Percentiles rank a stretch among this genome's conserved stretches.
Conservation (phyloP, 2,888 invertebrate species). For the Platycheirus albimanus region DNA sequence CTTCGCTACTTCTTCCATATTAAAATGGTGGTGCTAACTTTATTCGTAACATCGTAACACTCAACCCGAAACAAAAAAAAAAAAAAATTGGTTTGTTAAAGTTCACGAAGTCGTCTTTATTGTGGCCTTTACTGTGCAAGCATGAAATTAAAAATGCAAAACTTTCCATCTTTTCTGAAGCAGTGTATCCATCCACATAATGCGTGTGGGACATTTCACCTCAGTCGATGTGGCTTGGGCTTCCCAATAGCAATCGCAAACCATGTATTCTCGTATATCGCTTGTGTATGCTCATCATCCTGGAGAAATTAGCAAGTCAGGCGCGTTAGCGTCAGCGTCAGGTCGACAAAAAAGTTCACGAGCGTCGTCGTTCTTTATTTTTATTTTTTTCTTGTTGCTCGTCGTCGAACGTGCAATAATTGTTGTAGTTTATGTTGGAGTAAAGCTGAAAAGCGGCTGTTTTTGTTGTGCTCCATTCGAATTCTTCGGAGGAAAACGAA, state of each 20-base stretch:
- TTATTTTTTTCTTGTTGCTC: too few relatives aligned
- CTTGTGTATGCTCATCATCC: constrained; percentile 51
- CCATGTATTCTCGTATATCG: background rate
- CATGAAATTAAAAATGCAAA: constrained; percentile 42
- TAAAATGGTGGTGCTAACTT: too few relatives aligned
- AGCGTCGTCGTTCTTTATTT: constrained; percentile 32
- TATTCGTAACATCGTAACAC: too few relatives aligned
- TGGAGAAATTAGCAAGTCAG: constrained; percentile 64
- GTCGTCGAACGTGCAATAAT: constrained; percentile 9
- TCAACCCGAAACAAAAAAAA: background rate
- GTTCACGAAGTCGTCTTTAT: constrained; percentile 9
- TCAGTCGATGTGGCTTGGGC: background rate
- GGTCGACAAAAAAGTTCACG: constrained; percentile 45
- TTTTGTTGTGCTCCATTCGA: constrained; percentile 26
- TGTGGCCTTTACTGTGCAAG: too few relatives aligned
- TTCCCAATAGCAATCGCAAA: background rate
- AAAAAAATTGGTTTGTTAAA: background rate
- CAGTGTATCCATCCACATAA: constrained; percentile 5
- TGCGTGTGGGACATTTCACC: constrained; percentile 71
- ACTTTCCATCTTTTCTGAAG: constrained; percentile 66
- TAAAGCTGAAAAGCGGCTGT: background rate
- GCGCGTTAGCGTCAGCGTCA: background rate
- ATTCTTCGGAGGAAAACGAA: constrained; percentile 64
- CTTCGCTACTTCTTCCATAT: background rate
- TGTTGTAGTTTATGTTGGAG: constrained; percentile 39